Evolutionary conservation across 2,888 invertebrate genomes (phyloP), one percentile per base, ranked within the genome.

Genomic region (Sinohyriopsis cumingii): DNA sequence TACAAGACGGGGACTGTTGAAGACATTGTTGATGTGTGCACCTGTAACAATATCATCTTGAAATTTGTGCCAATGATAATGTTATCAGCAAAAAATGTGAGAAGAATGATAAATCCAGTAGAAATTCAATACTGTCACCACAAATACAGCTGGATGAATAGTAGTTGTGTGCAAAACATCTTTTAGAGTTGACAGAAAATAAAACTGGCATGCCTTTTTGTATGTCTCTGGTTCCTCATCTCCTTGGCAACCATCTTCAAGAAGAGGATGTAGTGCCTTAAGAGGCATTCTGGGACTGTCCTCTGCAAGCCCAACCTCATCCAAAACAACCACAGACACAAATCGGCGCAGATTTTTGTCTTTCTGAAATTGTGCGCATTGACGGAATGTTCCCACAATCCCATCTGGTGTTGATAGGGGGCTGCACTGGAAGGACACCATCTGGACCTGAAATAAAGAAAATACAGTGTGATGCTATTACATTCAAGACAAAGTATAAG

Each of bases 391-490:
- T 24, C 82, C 83, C 55, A 86, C 77, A 64, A 88, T 88, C n/a
- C 87, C 87, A 61, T 87, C 87, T 54, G 88, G 83, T 5, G 86
- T 87, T 0, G 88, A 82, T 61, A 87, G 71, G 9, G 85, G 87
- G 66, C 87, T 87, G 75, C 88, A 88, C 72, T 89, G 89, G 79
- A 86, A 89, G 1, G 87, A 87, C 22, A 87, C 81, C 87, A 88
- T 88, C 79, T 87, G 85, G 4, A 78, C 84, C 87, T 87, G 59
- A 33, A 33, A 45, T 9, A 45, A 12, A 9, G 9, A 45, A 1
- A 45, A 12, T 45, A 2, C 5, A 45, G 45, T 1, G 12, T 45
- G 45, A 45, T 9, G 45, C 33, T 33, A 33, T 12, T 45, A 45
- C 12, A 45, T 45, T 45, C 45, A 12, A 45, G 45, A 3, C 45